Evolutionary conservation across 2,113 vertebrate species (phyloP).

Genomic region (Myotis yumanensis): DNA sequence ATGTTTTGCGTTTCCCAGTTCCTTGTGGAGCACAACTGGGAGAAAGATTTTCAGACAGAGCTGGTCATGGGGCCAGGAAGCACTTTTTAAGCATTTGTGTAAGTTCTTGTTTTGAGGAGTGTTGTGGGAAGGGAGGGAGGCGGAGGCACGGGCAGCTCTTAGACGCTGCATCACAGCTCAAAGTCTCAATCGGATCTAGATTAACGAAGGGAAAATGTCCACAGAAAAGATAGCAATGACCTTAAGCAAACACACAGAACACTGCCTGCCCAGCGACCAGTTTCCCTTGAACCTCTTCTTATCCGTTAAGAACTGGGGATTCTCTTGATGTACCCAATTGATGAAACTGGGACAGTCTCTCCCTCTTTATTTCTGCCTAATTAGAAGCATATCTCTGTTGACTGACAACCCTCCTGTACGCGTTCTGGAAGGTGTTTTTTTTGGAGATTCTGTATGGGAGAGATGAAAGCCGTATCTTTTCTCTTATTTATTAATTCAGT

Average conservation of each 20-base stretch:
- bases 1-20: background rate
- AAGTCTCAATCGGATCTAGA: background rate
- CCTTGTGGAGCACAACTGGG: background rate
- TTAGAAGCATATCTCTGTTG: conserved; percentile 6
- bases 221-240: background rate
- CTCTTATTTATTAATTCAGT: background rate
- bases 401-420: background rate
- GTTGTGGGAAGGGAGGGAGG: background rate
- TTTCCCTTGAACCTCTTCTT: background rate
- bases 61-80: background rate
- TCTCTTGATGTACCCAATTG: background rate
- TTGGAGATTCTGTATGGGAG: background rate
- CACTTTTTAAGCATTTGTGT: background rate
- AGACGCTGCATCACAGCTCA: background rate
- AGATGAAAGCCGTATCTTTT: background rate
- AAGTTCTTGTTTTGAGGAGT: background rate
- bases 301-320: background rate
- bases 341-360: background rate
- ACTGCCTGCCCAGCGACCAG: accelerated
- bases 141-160: background rate
- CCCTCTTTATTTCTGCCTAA: background rate
- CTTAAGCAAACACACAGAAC: background rate
- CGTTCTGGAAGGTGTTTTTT: background rate
- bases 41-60: conserved; percentile 27
- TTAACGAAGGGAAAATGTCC: background rate